Evolutionary conservation across 2,888 invertebrate genomes (phyloP).

Genomic region (Protophormia terraenovae): DNA sequence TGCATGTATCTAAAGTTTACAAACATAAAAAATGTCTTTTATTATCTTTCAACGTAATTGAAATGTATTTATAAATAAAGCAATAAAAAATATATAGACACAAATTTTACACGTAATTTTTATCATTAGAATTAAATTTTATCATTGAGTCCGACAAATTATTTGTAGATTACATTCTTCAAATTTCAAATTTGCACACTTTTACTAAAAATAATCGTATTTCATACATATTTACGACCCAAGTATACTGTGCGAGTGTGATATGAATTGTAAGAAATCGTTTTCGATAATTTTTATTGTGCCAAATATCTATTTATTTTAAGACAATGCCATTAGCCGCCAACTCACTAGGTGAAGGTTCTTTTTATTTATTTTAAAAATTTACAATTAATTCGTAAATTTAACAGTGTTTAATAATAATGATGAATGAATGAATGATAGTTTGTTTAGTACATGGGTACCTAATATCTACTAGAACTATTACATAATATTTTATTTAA

Average conservation of each 20-base stretch:
- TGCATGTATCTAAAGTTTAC: background rate
- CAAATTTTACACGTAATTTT: background rate
- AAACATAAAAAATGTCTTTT: background rate
- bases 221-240: too few species aligned
- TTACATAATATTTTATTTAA: constrained; percentile 21
- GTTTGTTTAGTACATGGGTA: background rate
- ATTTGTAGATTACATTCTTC: background rate
- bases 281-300: constrained; percentile 1
- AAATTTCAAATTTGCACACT: background rate
- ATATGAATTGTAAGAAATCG: constrained; percentile 27
- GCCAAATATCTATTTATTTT: constrained; percentile 52
- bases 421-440: background rate
- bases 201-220: background rate
- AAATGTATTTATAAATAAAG: too few species aligned
- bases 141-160: background rate
- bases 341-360: constrained; percentile 55
- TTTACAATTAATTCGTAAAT: background rate
- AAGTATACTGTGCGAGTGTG: background rate
- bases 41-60: background rate
- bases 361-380: constrained; percentile 4
- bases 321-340: constrained; percentile 6
- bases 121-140: background rate
- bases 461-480: background rate
- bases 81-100: too few species aligned
- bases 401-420: background rate